A percentile compares a stretch with the other conserved stretches of the same genome.
phyloP scores from a whole-genome alignment of 2,797 vertebrate genomes.

The Rhinella marina region DNA sequence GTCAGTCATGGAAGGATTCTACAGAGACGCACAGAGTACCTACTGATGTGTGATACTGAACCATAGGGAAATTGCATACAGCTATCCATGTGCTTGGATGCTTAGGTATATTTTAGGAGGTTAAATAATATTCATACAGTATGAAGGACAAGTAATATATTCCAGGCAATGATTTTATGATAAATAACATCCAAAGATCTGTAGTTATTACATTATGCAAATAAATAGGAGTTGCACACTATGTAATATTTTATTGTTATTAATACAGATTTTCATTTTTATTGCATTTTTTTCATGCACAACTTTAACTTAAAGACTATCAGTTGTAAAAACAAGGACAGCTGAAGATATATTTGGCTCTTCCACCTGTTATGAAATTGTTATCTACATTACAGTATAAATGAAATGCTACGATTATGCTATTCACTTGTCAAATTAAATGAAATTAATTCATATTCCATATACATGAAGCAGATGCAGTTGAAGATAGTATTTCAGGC shows the following conservation, averaged over 20 bases:
- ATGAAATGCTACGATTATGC: conserved; percentile 24
- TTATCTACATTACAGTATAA: background rate
- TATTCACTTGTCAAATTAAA: conserved; percentile 21
- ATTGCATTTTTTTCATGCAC: background rate
- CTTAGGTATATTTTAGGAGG: background rate
- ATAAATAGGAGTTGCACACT: background rate
- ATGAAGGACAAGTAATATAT: background rate
- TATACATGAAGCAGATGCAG: background rate
- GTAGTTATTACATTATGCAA: background rate
- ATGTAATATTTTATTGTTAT: background rate
- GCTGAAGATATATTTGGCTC: conserved; percentile 25
- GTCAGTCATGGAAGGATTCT: no score
- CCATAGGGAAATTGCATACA: background rate
- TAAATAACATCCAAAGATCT: background rate
- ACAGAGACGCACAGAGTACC: no score
- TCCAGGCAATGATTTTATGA: background rate
- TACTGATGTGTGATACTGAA: background rate
- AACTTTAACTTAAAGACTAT: background rate
- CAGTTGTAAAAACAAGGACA: background rate
- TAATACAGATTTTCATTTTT: background rate
- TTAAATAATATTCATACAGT: background rate
- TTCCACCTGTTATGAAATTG: conserved; percentile 16
- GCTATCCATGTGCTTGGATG: background rate
- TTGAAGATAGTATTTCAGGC: background rate
- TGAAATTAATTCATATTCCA: conserved; percentile 29